Evolutionary conservation across 2,797 vertebrate species (phyloP), one percentile per base, ranked within the genome.

Genomic region (Sciurus carolinensis): DNA sequence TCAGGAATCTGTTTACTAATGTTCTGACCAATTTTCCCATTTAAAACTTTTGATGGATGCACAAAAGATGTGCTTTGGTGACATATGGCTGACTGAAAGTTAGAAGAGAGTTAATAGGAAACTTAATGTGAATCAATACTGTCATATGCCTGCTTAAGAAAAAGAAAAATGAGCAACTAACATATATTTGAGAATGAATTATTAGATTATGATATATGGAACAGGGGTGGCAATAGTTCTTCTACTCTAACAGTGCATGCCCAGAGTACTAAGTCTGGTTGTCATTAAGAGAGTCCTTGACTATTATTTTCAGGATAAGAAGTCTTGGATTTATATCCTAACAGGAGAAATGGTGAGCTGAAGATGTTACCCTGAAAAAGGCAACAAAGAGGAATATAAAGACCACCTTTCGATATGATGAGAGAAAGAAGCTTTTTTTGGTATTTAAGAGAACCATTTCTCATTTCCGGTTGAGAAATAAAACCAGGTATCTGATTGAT

Each of bases 1-100:
- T 95, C 73, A 76, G n/a, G 69, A 91, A 88, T 85, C 79, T 82
- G 20, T 94, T 81, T 95, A 54, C 54, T 91, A 44, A 67, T 86
- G 0, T 92, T 94, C 44, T 82, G 20, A 90, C 87, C 57, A 87
- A 1, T 89, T 87, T 94, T 94, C 82, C 95, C 87, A 92, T 72
- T 93, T 72, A 62, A 85, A 97, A 39, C 5, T 67, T 67, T 95
- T 88, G 52, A 85, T 84, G 88, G 71, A 71, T 92, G 66, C 42
- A 81, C 33, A 92, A 47, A 95, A 82, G 26, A 95, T 39, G 17
- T 83, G n/a, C 33, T 90, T 93, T 62, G 44, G 24, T 39, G 82
- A 90, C 42, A 82, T 80, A 59, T 87, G 36, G 87, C 75, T 92
- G 86, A n/a, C 79, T 94, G 50, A 62, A 12, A 72, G 54, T 85